Conservation (phyloP, 2,888 invertebrate species). For the Camptogramma bilineatum region DNA sequence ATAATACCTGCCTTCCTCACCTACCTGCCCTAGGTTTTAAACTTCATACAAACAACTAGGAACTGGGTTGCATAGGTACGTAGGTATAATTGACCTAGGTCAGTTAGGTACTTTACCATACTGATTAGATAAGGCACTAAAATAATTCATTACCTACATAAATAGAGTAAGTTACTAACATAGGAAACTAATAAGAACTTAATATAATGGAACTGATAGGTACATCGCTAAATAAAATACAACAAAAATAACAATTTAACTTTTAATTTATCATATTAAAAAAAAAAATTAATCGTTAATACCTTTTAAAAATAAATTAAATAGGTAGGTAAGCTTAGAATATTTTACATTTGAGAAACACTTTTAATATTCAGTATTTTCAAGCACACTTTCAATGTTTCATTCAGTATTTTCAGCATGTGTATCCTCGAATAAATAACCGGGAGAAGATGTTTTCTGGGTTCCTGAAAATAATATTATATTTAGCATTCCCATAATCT, state of each 20-base stretch:
- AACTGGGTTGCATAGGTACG: neutral
- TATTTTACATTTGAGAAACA: slow-evolving; percentile 87
- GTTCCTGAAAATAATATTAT: slow-evolving; percentile 83
- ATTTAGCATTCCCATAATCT: slow-evolving; percentile 11
- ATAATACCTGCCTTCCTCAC: slow-evolving; percentile 8
- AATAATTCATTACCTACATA: too few species aligned
- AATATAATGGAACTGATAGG: too few species aligned
- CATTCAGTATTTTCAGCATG: slow-evolving; percentile 87
- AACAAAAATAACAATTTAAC: too few species aligned
- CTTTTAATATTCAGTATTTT: slow-evolving; percentile 88
- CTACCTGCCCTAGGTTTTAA: neutral
- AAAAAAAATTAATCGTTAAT: too few species aligned
- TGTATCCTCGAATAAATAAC: slow-evolving; percentile 89
- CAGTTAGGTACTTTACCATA: too few species aligned
- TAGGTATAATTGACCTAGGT: too few species aligned
- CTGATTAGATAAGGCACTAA: too few species aligned
- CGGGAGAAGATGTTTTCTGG: slow-evolving; percentile 88
- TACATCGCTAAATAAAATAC: too few species aligned
- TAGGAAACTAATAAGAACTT: too few species aligned
- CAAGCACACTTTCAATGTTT: slow-evolving; percentile 87
- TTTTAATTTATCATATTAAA: too few species aligned
- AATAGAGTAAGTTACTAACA: too few species aligned
- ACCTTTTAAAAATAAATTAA: neutral
- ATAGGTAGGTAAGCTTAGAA: slow-evolving; percentile 17
- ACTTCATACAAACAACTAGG: neutral